Evolutionary conservation across 2,113 vertebrate species (phyloP), one percentile per base, ranked within the genome.

Genomic region (Tupaia tana): DNA sequence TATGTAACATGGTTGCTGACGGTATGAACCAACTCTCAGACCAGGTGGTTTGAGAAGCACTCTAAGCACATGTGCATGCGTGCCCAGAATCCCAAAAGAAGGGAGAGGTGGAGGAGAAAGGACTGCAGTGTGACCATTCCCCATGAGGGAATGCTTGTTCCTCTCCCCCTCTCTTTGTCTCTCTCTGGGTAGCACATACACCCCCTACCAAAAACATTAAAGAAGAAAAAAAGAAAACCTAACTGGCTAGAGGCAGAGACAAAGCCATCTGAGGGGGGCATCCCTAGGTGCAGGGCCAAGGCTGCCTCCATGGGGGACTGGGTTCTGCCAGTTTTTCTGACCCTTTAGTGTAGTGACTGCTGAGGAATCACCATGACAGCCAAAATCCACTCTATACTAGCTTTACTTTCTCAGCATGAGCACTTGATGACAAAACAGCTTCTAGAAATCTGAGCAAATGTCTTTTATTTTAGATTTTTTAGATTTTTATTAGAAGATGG

Each of bases 401-500:
- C 61, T 90, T 61, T 56, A 24, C 52, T 79, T 86, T 9, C 66
- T n/a, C 61, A 58, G 13, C 19, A 24, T 1, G 22, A 63, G 22
- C 7, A 69, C 15, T 15, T 56, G 16, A 63, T 10, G 27, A 80
- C 31, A 1, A 84, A 74, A 18, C n/a, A 63, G 31, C 27, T 77
- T 92, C 31, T 20, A 77, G 70, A 8, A 71, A 95, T 52, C 61
- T 18, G 66, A 69, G 31, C 12, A 85, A 81, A 69, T 22, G 59
- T 74, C 34, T 88, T 43, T 71, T 52, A 84, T 82, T 95, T 83
- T 34, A 67, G 3, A 10, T 93, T 71, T 7, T 66, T 89, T 89
- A 29, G 10, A 91, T 71, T 7, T 66, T 89, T 89, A 29, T 64
- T 77, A 56, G 71, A 84, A 86, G 27, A 54, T 81, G 16, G 27